These are phyloP conservation scores for Acronicta aceris DNA, from an alignment of 2,888 invertebrate genomes.

Conservation along the genomic window DNA sequence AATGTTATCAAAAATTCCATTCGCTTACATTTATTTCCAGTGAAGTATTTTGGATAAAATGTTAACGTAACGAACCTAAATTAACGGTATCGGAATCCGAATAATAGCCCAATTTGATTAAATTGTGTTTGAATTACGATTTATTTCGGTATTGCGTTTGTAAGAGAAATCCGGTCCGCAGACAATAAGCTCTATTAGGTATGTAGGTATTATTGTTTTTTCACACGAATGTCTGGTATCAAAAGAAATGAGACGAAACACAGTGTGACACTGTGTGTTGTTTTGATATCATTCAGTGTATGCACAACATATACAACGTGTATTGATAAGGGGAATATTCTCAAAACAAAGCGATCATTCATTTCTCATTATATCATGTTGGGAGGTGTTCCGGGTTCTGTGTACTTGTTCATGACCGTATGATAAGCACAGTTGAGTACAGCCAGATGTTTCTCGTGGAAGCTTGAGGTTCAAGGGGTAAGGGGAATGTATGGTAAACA, in stretches of 20 bases:
- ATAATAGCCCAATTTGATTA: no score
- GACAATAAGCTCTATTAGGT: no score
- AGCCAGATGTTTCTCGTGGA: conserved; percentile 33
- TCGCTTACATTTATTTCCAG: no score
- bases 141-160: no score
- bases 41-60: no score
- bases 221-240: background rate
- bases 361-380: conserved; percentile 11
- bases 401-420: conserved; percentile 30
- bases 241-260: background rate
- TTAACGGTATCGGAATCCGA: no score
- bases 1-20: no score
- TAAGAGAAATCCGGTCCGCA: no score
- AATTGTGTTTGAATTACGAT: no score
- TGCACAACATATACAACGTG: background rate
- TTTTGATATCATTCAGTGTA: no score
- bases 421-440: conserved; percentile 36
- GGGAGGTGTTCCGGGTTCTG: conserved; percentile 12
- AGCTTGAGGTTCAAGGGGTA: conserved; percentile 27
- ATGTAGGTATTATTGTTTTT: background rate
- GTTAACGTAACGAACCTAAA: no score
- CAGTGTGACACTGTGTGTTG: no score
- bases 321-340: background rate
- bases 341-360: conserved; percentile 29
- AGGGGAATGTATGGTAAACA: conserved; percentile 23